Base-by-base conservation (phyloP, 2,797 vertebrate genomes). In the Propithecus perrieri region DNA sequence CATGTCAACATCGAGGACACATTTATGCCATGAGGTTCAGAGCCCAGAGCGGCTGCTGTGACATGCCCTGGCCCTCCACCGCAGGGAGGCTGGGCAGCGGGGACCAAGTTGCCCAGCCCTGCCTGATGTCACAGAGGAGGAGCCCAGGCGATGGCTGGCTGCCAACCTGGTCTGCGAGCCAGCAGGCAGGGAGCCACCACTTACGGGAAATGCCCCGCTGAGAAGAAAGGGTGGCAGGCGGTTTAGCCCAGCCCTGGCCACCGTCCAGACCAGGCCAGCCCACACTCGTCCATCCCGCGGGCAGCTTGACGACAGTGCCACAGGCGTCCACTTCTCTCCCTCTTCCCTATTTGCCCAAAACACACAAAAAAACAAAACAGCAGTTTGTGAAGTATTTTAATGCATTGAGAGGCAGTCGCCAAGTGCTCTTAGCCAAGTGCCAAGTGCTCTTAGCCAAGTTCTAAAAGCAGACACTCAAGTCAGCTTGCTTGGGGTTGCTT, bases 171-270 rank as follows among this genome's bases (percentile, higher is more conserved):
- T 43, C 71, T 6, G 26, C 0, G 22, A 46, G 93, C 41, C 96
- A 89, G 85, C 30, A 55, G 90, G 26, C 93, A 72, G 71, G 46
- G 72, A 95, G 94, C 92, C 61, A 71, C 41, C 74, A 30, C 7
- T 98, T 98, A 98, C 53, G 79, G 97, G 97, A 98, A 98, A 96
- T 38, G 94, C 46, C 28, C 48, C 0, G 1, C 6, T 97, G 79
- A 94, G 69, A 46, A 97, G 97, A 98, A 98, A 69, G 17, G 41
- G 83, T 6, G 2, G 13, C 0, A 1, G 2, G 15, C 30, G 67
- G 33, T 53, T 53, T 63, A 17, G 18, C 33, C 24, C 26, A 9
- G 15, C 0, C 0, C 53, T 95, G 96, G 96, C 85, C 14, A 5
- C 0, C 0, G n/a, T 74, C 96, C 96, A 95, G 67, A 35, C 1